These are phyloP conservation scores for Drosophila anceps DNA, from an alignment of 2,888 invertebrate species.

Conservation along the genomic window DNA sequence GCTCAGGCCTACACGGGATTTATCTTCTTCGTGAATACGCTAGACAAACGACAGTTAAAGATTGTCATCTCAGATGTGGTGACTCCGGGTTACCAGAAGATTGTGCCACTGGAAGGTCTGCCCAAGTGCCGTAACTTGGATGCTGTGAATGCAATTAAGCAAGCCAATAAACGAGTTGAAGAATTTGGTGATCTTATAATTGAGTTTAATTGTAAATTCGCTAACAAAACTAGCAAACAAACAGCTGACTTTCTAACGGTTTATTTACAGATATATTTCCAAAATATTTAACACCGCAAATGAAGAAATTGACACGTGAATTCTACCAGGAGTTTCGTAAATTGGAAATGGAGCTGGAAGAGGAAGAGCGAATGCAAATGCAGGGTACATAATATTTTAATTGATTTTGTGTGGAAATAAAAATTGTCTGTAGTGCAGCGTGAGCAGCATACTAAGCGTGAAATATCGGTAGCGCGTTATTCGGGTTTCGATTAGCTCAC, in stretches of 20 bases:
- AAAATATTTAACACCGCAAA: constrained; percentile 85
- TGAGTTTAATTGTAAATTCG: constrained; percentile 86
- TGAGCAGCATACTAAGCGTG: constrained; percentile 15
- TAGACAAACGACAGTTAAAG: constrained; percentile 90
- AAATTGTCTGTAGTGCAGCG: constrained; percentile 39
- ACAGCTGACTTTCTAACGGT: background rate
- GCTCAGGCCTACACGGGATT: constrained; percentile 91
- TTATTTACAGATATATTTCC: constrained; percentile 85
- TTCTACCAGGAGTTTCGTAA: constrained; percentile 64
- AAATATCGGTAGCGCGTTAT: constrained; percentile 8
- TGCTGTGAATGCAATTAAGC: constrained; percentile 87
- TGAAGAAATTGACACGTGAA: constrained; percentile 83
- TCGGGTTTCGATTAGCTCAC: constrained; percentile 10
- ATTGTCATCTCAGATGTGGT: constrained; percentile 91
- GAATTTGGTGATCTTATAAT: constrained; percentile 89
- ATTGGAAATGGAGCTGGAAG: constrained; percentile 53
- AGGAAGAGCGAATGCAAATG: constrained; percentile 46
- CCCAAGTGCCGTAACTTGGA: constrained; percentile 87
- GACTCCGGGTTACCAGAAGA: constrained; percentile 89
- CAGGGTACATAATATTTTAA: constrained; percentile 11
- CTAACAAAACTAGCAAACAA: background rate
- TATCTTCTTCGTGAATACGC: constrained; percentile 88
- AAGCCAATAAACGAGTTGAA: constrained; percentile 82
- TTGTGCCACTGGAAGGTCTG: constrained; percentile 90
- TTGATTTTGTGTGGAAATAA: constrained; percentile 24